A percentile compares a stretch with the other conserved stretches of the same genome.
These are phyloP conservation scores for Chaetogeoica ovagalla DNA, from an alignment of 2,888 invertebrate species.

Conservation along the genomic window DNA sequence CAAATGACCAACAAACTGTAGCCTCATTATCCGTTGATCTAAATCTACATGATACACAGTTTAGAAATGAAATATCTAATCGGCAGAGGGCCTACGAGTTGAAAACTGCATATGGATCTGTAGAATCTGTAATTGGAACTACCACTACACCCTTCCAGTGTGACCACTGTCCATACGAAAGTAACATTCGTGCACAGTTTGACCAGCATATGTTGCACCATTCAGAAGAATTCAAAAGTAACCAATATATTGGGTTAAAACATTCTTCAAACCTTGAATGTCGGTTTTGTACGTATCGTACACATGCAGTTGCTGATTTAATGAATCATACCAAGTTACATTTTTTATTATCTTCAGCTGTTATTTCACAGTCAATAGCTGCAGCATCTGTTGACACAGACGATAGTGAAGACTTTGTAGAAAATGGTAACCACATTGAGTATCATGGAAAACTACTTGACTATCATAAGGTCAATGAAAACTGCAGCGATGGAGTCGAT, in stretches of 20 bases:
- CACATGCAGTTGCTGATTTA: background rate
- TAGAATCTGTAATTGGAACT: background rate
- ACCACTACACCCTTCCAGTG: background rate
- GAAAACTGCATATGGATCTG: constrained; percentile 26
- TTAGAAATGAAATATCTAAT: constrained; percentile 35
- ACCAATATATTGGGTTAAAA: background rate
- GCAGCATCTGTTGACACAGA: background rate
- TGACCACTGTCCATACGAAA: constrained; percentile 16
- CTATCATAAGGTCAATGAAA: background rate
- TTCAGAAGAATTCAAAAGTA: background rate
- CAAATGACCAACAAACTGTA: background rate
- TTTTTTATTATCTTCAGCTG: constrained; percentile 13
- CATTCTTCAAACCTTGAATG: background rate
- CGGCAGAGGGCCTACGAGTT: constrained; percentile 38
- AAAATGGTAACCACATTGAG: background rate
- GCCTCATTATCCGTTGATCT: background rate
- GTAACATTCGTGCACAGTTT: background rate
- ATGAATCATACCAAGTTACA: constrained; percentile 10
- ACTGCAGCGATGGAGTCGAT: background rate
- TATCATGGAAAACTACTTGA: constrained; percentile 17
- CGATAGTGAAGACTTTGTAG: background rate
- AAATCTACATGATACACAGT: background rate
- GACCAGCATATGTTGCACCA: constrained; percentile 3
- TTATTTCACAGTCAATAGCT: background rate
- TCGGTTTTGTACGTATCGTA: constrained; percentile 23